Conservation (phyloP, 2,888 invertebrate genomes). For the Amblyteles armatorius region DNA sequence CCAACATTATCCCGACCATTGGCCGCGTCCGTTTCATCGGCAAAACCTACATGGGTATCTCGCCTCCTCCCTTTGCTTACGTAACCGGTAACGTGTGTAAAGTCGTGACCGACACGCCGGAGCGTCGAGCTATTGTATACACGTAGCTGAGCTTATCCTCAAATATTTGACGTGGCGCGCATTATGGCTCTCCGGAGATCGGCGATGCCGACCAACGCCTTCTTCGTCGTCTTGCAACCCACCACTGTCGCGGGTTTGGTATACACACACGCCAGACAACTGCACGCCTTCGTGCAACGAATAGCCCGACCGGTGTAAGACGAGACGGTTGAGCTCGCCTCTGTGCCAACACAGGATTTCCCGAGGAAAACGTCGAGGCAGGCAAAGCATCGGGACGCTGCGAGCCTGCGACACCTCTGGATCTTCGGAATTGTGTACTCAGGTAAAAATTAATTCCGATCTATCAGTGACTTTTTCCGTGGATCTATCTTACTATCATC, state of each 20-base stretch:
- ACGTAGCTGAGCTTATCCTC: slow-evolving; percentile 73
- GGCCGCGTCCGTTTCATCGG: too few relatives aligned
- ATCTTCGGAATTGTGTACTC: neutral
- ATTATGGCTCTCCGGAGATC: slow-evolving; percentile 67
- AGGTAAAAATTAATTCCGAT: too few relatives aligned
- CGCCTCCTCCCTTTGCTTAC: slow-evolving; percentile 60
- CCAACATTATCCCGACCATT: too few relatives aligned
- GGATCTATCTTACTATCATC: too few relatives aligned
- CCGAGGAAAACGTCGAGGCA: neutral
- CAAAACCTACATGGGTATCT: too few relatives aligned
- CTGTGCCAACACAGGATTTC: slow-evolving; percentile 44
- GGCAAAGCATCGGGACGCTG: neutral
- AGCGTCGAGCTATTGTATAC: slow-evolving; percentile 27
- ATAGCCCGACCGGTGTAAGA: slow-evolving; percentile 16
- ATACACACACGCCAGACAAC: neutral
- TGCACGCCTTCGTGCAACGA: slow-evolving; percentile 26
- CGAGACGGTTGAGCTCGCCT: slow-evolving; percentile 23
- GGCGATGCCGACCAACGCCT: slow-evolving; percentile 29
- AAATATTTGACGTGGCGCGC: slow-evolving; percentile 75
- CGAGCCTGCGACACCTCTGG: neutral
- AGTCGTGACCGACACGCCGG: slow-evolving; percentile 52
- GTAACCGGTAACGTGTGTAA: slow-evolving; percentile 69
- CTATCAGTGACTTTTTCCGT: too few relatives aligned
- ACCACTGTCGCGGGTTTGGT: neutral
- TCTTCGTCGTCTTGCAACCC: slow-evolving; percentile 25